Evolutionary conservation across 1,140 invertebrate species (phyloP), one percentile per base, ranked within the genome.

Genomic region (Drosophila equinoxialis): DNA sequence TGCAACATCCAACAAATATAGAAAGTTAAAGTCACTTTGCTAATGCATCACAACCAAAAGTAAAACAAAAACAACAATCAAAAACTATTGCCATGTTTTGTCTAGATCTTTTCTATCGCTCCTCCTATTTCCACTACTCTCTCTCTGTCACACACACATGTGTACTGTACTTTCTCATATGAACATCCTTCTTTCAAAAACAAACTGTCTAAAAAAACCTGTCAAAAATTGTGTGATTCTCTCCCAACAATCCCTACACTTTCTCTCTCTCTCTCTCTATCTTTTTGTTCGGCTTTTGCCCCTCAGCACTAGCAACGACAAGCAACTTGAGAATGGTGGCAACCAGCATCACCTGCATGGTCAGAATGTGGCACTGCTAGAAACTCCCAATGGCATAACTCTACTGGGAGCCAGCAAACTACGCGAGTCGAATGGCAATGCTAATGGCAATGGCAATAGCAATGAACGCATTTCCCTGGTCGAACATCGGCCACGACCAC

Each of bases 301-400:
- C 42, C 45, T 30, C 20, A 26, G 13, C 39, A 35, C 66, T 61
- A 79, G 23, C 59, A 74, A 14, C 59, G 86, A 90, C 55, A 90
- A 85, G 66, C 85, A 90, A 62, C 69, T 84, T 33, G 79, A 85
- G 6, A 35, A 71, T 73, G 83, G 73, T 17, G 54, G 64, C 42
- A 71, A 45, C 45, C 26, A 65, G 20, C 58, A 63, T 30, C 62
- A 61, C n/a, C 68, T 65, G 0, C 86, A 87, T 41, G 90, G 90
- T 35, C 90, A 91, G 54, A 87, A 87, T 59, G 90, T 91, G 63
- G 90, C 90, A 0, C 67, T 91, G 10, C 74, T 91, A 10, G 90
- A 91, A 68, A 91, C 82, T n/a, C 85, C 90, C 37, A 91, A 91
- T 67, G 90, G 90, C 39, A 91, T 91, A 11, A 91, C 90, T 17